Conservation (phyloP, 2,888 invertebrate genomes). For the Stomorhina lunata region DNA sequence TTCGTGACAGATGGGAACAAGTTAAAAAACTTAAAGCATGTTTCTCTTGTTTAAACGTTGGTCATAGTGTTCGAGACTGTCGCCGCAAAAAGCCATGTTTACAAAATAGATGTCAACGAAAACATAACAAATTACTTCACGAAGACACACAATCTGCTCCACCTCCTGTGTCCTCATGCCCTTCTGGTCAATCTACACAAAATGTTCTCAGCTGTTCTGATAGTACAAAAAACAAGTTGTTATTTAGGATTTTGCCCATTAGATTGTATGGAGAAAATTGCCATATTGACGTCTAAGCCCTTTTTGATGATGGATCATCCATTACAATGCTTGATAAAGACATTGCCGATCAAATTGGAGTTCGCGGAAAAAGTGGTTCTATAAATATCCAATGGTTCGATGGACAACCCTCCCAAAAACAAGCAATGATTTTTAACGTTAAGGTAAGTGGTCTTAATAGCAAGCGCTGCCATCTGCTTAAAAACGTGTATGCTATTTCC, state of each 20-base stretch:
- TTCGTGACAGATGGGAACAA: too few relatives aligned
- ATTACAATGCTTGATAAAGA: slow-evolving; percentile 23
- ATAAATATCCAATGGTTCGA: slow-evolving; percentile 27
- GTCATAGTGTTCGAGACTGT: neutral
- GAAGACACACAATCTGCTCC: neutral
- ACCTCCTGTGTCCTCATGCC: too few relatives aligned
- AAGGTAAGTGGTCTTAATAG: slow-evolving; percentile 11
- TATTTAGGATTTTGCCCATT: slow-evolving; percentile 11
- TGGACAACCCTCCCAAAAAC: slow-evolving; percentile 2
- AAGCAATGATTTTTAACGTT: neutral
- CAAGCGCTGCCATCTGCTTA: neutral
- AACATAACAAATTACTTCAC: neutral
- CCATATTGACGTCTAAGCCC: slow-evolving; percentile 1
- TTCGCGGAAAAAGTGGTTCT: neutral
- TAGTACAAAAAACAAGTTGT: neutral
- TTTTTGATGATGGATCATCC: slow-evolving; percentile 17
- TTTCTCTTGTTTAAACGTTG: neutral
- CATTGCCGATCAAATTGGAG: neutral
- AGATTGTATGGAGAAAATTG: slow-evolving; percentile 25
- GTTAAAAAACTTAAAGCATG: neutral
- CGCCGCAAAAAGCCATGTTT: neutral
- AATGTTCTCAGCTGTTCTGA: neutral
- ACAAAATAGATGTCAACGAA: neutral
- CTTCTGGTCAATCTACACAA: neutral
- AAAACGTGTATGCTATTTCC: slow-evolving; percentile 39